Base-by-base conservation (phyloP, 2,113 vertebrate genomes). In the Vidua macroura region DNA sequence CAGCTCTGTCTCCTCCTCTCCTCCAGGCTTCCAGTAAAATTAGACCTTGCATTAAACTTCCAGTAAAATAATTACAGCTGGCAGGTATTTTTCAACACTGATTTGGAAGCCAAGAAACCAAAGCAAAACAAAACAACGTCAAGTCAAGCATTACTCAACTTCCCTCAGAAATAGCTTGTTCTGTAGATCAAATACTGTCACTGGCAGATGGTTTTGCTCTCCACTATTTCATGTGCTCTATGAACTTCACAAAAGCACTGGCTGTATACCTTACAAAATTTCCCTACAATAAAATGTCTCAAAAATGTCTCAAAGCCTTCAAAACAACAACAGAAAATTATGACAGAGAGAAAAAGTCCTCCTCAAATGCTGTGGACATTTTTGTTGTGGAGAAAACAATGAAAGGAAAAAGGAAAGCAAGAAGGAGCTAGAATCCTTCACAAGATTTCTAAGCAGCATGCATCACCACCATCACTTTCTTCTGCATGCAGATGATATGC, bases 21-120 rank as follows among this genome's bases (percentile, higher is more conserved):
- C 91, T 94, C 52, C 15, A 1, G 92, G 88, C 76, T 94, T 77
- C 91, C 88, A 95, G 68, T 86, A 95, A 93, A 95, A 95, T 93
- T 41, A 94, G 76, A 48, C n/a, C 44, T 80, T 56, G 56, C 86
- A 83, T 86, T 90, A 88, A 86, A 66, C 64, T 92, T 96, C 92
- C 92, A 96, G 94, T 87, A 95, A 92, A 95, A 88, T 88, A 96
- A 94, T 92, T 94, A 70, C 30, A 78, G 72, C 44, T 94, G 93
- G 90, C 90, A 94, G 85, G 30, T 90, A 88, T 81, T 95, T 94
- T 96, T 96, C 95, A 96, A 64, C 76, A 56, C 72, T 68, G 75
- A 79, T 94, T 86, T 51, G 60, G 56, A 86, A 93, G 90, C 93
- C 94, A 93, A 88, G 77, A 92, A 92, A 92, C 52, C 39, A 6